Percentiles rank a stretch among this genome's conserved stretches.
These are phyloP conservation scores for Caenorhabditis sp. DNA, from an alignment of 2,888 invertebrate species.

Conservation along the genomic window DNA sequence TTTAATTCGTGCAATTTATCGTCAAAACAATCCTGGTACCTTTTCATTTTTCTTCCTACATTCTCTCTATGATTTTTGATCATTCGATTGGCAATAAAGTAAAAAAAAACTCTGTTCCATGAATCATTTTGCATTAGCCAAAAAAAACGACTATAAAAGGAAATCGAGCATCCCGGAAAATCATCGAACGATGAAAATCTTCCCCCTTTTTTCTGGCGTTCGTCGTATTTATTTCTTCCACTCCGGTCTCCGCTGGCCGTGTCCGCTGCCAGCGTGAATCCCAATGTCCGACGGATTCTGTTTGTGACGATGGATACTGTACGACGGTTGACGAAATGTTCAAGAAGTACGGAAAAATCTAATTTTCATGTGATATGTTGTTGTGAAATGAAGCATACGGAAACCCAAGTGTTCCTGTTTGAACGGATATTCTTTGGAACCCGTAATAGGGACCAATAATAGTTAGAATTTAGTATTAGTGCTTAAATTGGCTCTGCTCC, in stretches of 20 bases:
- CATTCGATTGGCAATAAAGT: not conserved
- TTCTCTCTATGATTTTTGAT: not conserved
- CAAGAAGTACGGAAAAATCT: slow-evolving; percentile 20
- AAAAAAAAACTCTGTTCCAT: not conserved
- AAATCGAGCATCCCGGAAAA: not conserved
- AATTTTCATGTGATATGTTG: not conserved
- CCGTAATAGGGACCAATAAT: not conserved
- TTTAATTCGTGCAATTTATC: slow-evolving; percentile 37
- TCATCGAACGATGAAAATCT: slow-evolving; percentile 20
- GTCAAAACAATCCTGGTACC: slow-evolving; percentile 43
- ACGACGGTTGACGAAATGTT: slow-evolving; percentile 38
- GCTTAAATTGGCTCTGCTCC: not conserved
- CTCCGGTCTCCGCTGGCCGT: not conserved
- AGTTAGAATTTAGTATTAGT: not conserved
- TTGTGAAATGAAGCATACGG: slow-evolving; percentile 6
- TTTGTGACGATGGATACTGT: slow-evolving; percentile 44
- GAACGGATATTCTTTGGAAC: too few relatives aligned
- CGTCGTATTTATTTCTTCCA: not conserved
- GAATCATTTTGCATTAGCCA: not conserved
- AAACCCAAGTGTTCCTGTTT: slow-evolving; percentile 4
- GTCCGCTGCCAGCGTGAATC: slow-evolving; percentile 12
- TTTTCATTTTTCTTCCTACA: too few relatives aligned
- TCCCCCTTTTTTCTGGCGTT: not conserved
- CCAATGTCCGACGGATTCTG: not conserved
- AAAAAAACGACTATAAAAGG: slow-evolving; percentile 24